Base-by-base conservation (phyloP, 2,113 vertebrate species). In the Prunella himalayana region DNA sequence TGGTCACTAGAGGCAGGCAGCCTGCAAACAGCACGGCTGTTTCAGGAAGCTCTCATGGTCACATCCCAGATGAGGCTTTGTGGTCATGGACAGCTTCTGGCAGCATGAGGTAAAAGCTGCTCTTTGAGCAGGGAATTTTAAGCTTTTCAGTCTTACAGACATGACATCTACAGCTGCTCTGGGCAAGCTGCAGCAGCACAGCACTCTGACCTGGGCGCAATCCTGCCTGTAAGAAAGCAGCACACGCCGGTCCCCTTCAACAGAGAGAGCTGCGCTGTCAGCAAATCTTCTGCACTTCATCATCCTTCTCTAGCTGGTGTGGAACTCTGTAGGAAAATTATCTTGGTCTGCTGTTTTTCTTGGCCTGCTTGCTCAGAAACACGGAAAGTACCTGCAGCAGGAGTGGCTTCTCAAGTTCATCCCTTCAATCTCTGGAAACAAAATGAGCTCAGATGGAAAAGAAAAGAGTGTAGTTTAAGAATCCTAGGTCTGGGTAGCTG, bases 281-380 rank as follows among this genome's bases (percentile, higher is more conserved):
- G 79, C 3, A 0, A 56, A 66, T 91, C 72, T 87, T 65, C 78
- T 85, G 66, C 66, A 69, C 60, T 51, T 77, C 71, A 82, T 85
- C 41, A 63, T 61, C 64, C 69, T 88, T 83, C 77, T 56, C 92
- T 81, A 66, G 59, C 60, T 73, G 59, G 42, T 78, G 75, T 5
- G 13, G 70, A 92, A n/a, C 39, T 39, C 33, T 18, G 63, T 28
- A 90, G 53, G 80, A 66, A 93, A 95, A 92, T 83, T 44, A 51
- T 64, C 88, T 70, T 53, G 3, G 5, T 28, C 86, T 92, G 82
- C 82, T 95, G 72, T 76, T 95, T 81, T 93, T 81, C 72, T 86
- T 93, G 65, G 76, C 61, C 45, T 3, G 8, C 77, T 93, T 4
- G 1, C 76, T 83, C 53, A 71, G 79, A 91, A 91, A 86, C 12